phyloP scores from a whole-genome alignment of 2,797 vertebrate genomes.

The Phoebastria nigripes region DNA sequence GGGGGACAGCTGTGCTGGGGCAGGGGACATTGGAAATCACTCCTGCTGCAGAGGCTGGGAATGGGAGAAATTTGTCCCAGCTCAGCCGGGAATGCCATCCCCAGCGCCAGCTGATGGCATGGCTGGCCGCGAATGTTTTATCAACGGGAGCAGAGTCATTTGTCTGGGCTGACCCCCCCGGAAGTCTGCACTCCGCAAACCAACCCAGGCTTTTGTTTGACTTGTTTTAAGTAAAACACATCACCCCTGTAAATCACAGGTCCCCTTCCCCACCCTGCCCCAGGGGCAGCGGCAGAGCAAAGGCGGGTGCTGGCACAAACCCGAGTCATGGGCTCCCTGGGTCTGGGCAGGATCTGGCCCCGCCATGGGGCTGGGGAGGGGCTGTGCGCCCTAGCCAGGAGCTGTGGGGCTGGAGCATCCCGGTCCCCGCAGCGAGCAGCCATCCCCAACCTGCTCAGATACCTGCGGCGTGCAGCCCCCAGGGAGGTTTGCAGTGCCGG shows the following conservation, averaged over 20 bases:
- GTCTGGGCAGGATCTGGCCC: neutral
- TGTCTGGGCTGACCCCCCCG: slow-evolving; percentile 29
- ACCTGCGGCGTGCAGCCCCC: rapidly evolving
- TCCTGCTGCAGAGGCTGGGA: neutral
- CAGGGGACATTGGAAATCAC: neutral
- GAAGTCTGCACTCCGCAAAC: neutral
- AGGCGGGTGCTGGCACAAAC: neutral
- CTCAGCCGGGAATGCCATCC: neutral
- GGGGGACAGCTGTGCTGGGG: neutral
- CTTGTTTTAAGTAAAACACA: slow-evolving; percentile 39
- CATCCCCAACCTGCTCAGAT: rapidly evolving
- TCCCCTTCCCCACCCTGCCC: neutral
- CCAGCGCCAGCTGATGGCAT: neutral
- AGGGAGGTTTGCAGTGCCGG: neutral
- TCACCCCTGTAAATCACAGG: slow-evolving; percentile 59
- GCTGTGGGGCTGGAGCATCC: rapidly evolving
- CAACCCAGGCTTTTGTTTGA: slow-evolving; percentile 54
- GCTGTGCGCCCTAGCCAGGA: neutral
- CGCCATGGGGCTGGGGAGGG: rapidly evolving
- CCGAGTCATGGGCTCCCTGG: neutral
- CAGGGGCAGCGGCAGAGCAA: neutral
- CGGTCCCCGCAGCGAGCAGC: rapidly evolving
- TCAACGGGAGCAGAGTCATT: slow-evolving; percentile 21
- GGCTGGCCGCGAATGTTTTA: neutral
- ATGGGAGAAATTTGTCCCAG: neutral